Percentiles rank a stretch among this genome's conserved stretches.
Conservation (phyloP, 2,797 vertebrate species). For the Streptopelia turtur region DNA sequence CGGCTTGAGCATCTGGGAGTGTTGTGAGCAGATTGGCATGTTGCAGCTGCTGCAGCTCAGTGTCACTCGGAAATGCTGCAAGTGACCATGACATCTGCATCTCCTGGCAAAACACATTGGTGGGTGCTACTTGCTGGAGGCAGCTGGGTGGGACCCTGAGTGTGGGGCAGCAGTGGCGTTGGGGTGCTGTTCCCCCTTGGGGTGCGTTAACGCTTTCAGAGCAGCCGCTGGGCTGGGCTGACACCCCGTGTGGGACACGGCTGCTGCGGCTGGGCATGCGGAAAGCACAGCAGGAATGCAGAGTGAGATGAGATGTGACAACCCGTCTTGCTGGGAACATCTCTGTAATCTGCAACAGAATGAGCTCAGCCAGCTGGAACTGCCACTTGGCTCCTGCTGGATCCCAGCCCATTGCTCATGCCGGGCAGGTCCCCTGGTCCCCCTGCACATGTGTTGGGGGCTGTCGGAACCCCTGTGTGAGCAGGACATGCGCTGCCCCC, state of each 20-base stretch:
- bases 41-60: neutral
- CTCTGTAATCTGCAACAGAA: neutral
- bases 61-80: neutral
- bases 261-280: neutral
- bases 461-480: fast-evolving
- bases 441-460: fast-evolving
- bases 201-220: neutral
- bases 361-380: slow-evolving; percentile 21
- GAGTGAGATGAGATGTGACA: slow-evolving; percentile 26
- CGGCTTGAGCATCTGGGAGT: too few species aligned
- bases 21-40: neutral
- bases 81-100: fast-evolving
- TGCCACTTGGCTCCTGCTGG: neutral
- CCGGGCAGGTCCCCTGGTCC: neutral
- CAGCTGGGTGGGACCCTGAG: too few species aligned
- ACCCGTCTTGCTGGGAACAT: slow-evolving; percentile 24
- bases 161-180: fast-evolving
- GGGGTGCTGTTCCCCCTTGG: fast-evolving
- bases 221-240: neutral
- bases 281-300: neutral
- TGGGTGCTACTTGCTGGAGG: neutral
- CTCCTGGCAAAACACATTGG: neutral
- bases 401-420: neutral
- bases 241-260: fast-evolving
- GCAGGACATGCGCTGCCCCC: neutral